Evolutionary conservation across 2,797 vertebrate genomes (phyloP), one percentile per base, ranked within the genome.

Genomic region (Lutjanus campechanus): DNA sequence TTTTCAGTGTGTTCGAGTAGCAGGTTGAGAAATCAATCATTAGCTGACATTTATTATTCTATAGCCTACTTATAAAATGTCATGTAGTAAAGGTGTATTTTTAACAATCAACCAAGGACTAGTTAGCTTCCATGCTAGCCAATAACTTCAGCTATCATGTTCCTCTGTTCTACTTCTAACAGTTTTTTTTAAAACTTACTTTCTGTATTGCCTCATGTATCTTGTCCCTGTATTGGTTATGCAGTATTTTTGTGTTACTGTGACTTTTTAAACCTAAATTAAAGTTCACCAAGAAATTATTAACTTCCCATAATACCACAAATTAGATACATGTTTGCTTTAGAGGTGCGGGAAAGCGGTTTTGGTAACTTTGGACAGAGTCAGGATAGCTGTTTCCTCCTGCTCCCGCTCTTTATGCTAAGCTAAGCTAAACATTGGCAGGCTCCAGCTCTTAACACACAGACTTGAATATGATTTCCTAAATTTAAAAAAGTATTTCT

Each of bases 401-500:
- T 13, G 29, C 46, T 68, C 22, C 22, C 5, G 19, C 49, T 67
- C 40, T 7, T 19, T 55, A n/a, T 29, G 40, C 69, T 53, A 53
- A 62, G 41, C 41, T 71, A 65, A 55, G 46, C 11, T 63, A 72
- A 72, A 12, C 16, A 8, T 17, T 46, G 69, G n/a, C 41, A 44
- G 19, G 4, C 46, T 66, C 3, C 0, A 9, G 1, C 53, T 58
- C 7, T 60, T 20, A 36, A 36, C 3, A 36, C 29, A 5, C 9
- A 44, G 2, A 56, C 65, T 22, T 9, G 15, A 53, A 76, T 36
- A 36, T 36, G 29, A 36, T 36, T 4, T 36, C 29, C 29, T 36
- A 36, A 36, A 36, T 36, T 36, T 4, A 4, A 36, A 36, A 36
- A 36, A 36, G 29, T 4, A 36, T 4, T 5, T 36, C 29, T 36